Evolutionary conservation across 2,113 vertebrate species (phyloP).

Genomic region (Psettodes erumei): DNA sequence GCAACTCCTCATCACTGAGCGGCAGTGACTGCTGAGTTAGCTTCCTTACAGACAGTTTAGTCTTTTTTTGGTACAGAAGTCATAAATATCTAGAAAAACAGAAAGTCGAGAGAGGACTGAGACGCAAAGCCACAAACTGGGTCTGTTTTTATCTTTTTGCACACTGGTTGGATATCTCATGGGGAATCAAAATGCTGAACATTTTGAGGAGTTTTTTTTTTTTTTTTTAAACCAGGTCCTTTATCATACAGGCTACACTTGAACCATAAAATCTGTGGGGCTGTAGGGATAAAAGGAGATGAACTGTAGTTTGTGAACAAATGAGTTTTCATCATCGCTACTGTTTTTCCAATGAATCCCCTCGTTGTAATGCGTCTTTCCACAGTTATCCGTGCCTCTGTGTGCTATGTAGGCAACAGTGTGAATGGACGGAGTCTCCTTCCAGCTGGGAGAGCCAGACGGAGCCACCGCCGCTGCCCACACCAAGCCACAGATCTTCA

Average conservation of each 20-base stretch:
- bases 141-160: neutral
- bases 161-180: slow-evolving; percentile 1
- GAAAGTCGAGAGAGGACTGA: neutral
- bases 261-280: neutral
- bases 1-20: neutral
- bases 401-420: slow-evolving; percentile 1
- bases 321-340: neutral
- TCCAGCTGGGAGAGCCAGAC: slow-evolving; percentile 33
- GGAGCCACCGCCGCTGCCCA: slow-evolving; percentile 1
- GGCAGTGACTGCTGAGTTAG: neutral
- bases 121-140: neutral
- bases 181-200: neutral
- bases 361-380: slow-evolving; percentile 1
- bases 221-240: too few species aligned
- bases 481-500: neutral
- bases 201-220: neutral
- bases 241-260: neutral
- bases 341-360: slow-evolving; percentile 14
- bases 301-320: neutral
- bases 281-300: neutral
- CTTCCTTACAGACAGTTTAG: neutral
- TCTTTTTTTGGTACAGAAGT: neutral
- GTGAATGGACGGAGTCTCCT: slow-evolving; percentile 27
- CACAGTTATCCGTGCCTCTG: slow-evolving; percentile 27
- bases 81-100: neutral